These are phyloP conservation scores for Heliconius congener DNA, from an alignment of 1,140 invertebrate species.

Conservation along the genomic window DNA sequence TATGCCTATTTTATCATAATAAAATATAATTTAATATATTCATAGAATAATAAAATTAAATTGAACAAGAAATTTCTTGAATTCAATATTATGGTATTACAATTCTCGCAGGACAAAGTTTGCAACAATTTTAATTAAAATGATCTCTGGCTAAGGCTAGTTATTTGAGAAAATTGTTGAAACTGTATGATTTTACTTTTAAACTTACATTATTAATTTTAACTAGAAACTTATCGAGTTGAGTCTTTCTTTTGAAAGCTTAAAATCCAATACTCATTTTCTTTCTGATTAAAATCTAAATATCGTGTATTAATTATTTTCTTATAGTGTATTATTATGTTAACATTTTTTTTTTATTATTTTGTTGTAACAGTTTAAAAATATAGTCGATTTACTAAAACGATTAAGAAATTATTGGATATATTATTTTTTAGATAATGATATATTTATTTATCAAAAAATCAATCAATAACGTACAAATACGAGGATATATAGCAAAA, in stretches of 20 bases:
- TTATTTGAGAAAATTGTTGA: constrained; percentile 55
- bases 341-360: too few relatives aligned
- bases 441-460: too few relatives aligned
- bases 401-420: too few relatives aligned
- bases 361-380: too few relatives aligned
- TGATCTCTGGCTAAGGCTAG: constrained; percentile 47
- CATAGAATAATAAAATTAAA: not conserved
- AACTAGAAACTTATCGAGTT: constrained; percentile 32
- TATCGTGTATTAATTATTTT: not conserved
- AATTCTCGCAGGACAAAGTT: constrained; percentile 43
- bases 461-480: too few relatives aligned
- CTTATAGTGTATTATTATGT: not conserved
- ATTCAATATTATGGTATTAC: constrained; percentile 24
- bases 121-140: constrained; percentile 62
- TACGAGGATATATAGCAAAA: too few relatives aligned
- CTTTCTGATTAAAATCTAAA: not conserved
- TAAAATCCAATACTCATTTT: not conserved
- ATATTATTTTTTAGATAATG: too few relatives aligned
- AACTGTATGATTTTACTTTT: constrained; percentile 45
- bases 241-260: not conserved
- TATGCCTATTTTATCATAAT: not conserved
- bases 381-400: too few relatives aligned
- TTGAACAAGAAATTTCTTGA: not conserved
- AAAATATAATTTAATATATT: not conserved
- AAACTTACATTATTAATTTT: constrained; percentile 36